Percentiles rank a stretch among this genome's conserved stretches.
These are phyloP conservation scores for Hirundichthys speculiger DNA, from an alignment of 2,113 vertebrate species.

Conservation along the genomic window DNA sequence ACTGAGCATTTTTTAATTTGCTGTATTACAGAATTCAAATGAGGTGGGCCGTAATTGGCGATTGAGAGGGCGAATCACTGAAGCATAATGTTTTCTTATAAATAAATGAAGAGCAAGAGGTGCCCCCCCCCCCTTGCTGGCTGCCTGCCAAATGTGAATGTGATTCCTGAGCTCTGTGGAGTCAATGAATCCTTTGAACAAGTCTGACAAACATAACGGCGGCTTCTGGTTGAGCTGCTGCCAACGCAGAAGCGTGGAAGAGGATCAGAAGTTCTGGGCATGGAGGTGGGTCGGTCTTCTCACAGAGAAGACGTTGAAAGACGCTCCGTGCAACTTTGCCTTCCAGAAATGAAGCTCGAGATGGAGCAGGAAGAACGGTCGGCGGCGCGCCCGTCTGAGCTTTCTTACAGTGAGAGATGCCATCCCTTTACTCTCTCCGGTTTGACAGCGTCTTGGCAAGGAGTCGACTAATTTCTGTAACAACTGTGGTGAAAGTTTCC, in stretches of 20 bases:
- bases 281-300: too few relatives aligned
- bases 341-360: conserved; percentile 7
- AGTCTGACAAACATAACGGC: conserved; percentile 52
- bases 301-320: too few relatives aligned
- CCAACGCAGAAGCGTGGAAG: conserved; percentile 35
- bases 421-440: background rate
- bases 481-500: too few relatives aligned
- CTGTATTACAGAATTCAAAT: conserved; percentile 51
- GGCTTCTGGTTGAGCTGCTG: conserved; percentile 40
- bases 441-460: too few relatives aligned
- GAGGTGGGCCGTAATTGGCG: conserved; percentile 42
- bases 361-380: too few relatives aligned
- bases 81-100: conserved; percentile 54
- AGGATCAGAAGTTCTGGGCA: background rate
- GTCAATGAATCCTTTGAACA: conserved; percentile 49
- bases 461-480: too few relatives aligned
- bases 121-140: conserved; percentile 22
- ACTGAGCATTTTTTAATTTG: conserved; percentile 45
- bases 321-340: conserved; percentile 1
- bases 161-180: conserved; percentile 37
- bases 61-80: conserved; percentile 44
- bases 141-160: conserved; percentile 55
- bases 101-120: conserved; percentile 53
- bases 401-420: too few relatives aligned
- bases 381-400: too few relatives aligned